Conservation (phyloP, 2,113 vertebrate genomes). For the Elephas maximus region DNA sequence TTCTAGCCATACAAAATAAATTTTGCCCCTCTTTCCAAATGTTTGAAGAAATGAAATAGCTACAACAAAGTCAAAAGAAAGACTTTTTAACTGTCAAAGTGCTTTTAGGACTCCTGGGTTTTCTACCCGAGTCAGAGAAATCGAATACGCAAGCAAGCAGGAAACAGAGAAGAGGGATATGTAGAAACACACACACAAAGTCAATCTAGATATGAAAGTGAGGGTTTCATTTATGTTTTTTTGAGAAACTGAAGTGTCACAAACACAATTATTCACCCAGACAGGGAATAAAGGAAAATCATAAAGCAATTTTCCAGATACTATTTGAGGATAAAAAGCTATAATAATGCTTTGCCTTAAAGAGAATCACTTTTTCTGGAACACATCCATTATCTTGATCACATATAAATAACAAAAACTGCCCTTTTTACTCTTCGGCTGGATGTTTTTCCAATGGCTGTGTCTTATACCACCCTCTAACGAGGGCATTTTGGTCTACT, state of each 20-base stretch:
- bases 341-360: not conserved
- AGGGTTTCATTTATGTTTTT: not conserved
- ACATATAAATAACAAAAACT: not conserved
- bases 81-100: not conserved
- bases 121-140: not conserved
- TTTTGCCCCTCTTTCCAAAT: not conserved
- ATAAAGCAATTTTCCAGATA: not conserved
- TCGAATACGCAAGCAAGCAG: not conserved
- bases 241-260: not conserved
- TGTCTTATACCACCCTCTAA: too few relatives aligned
- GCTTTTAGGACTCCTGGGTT: not conserved
- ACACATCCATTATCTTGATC: not conserved
- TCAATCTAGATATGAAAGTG: not conserved
- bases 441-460: not conserved
- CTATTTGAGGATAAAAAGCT: not conserved
- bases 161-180: not conserved
- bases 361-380: not conserved
- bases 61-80: not conserved
- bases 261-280: not conserved
- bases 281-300: not conserved
- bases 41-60: not conserved
- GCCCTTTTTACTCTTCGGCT: not conserved
- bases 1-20: not conserved
- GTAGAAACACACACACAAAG: not conserved
- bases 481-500: not conserved